Percentiles rank a stretch among this genome's conserved stretches.
Conservation (phyloP, 2,113 vertebrate genomes). For the Actenoides hombroni region DNA sequence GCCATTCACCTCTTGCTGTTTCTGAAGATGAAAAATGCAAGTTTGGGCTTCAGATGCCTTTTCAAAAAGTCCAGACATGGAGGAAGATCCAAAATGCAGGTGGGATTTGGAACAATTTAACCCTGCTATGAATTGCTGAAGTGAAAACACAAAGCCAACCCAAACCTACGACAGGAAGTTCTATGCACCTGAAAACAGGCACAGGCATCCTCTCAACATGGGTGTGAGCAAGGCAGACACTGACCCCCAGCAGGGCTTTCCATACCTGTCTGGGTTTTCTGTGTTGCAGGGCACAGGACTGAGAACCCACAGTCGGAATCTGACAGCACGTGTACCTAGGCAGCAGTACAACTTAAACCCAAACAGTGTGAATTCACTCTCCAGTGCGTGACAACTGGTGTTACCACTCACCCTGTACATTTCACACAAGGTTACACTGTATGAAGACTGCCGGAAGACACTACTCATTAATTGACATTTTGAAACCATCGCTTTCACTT, state of each 20-base stretch:
- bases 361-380: background rate
- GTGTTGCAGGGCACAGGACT: background rate
- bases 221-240: background rate
- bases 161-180: background rate
- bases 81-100: background rate
- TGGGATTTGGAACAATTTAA: background rate
- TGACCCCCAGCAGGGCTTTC: background rate
- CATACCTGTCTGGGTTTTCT: background rate
- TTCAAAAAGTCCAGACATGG: background rate
- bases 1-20: background rate
- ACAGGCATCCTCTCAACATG: rapidly evolving
- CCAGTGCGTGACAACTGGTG: background rate
- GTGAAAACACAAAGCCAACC: background rate
- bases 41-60: background rate
- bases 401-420: background rate
- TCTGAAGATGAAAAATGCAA: background rate
- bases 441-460: background rate
- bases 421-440: background rate
- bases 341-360: background rate
- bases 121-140: background rate
- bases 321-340: background rate
- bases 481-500: background rate
- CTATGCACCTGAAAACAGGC: background rate
- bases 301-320: background rate
- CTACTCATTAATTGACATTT: background rate